Percentiles rank a stretch among this genome's conserved stretches.
These are phyloP conservation scores for Scomber japonicus DNA, from an alignment of 2,113 vertebrate species.

Conservation along the genomic window DNA sequence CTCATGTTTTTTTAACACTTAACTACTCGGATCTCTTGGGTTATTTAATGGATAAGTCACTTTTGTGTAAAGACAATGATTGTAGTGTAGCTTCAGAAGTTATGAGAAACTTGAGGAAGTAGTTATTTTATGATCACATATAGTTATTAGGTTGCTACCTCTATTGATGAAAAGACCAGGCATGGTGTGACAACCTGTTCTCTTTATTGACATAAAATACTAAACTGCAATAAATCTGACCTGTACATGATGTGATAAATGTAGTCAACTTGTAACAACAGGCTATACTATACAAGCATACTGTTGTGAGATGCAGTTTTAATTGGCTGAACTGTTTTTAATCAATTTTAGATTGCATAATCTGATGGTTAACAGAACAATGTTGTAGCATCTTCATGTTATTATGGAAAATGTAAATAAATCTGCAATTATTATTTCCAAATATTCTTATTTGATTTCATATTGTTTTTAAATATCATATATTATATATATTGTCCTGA, in stretches of 20 bases:
- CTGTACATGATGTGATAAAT: constrained; percentile 23
- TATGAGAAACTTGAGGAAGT: constrained; percentile 11
- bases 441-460: not conserved
- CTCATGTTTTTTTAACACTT: constrained; percentile 22
- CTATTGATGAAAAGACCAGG: constrained; percentile 9
- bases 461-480: not conserved
- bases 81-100: constrained; percentile 31
- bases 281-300: constrained; percentile 10
- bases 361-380: constrained; percentile 5
- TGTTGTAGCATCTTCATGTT: constrained; percentile 17
- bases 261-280: constrained; percentile 15
- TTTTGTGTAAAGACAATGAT: constrained; percentile 28
- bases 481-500: not conserved
- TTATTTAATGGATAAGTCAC: constrained; percentile 19
- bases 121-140: not conserved
- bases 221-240: constrained; percentile 22
- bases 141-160: not conserved
- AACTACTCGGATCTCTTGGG: constrained; percentile 8
- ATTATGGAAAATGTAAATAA: constrained; percentile 52
- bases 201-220: not conserved
- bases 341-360: constrained; percentile 4
- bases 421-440: constrained; percentile 35
- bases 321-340: constrained; percentile 17
- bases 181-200: constrained; percentile 3
- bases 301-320: not conserved